Conservation (phyloP, 1,140 invertebrate species). For the Lepidurus couesii region DNA sequence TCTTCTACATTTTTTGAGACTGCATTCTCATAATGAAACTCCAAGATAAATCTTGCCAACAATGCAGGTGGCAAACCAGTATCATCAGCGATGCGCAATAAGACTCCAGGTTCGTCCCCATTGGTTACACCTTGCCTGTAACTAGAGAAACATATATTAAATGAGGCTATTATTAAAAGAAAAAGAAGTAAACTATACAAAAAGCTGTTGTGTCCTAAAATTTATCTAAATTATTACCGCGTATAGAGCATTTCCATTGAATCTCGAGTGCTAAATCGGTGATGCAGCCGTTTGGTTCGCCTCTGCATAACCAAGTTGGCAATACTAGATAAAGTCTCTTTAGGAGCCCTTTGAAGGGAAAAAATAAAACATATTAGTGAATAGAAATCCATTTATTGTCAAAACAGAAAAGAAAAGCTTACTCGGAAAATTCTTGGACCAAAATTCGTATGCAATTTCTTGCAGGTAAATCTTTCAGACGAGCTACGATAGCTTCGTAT, state of each 20-base stretch:
- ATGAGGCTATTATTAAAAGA: neutral
- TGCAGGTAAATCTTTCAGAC: neutral
- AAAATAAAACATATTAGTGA: neutral
- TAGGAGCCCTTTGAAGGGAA: constrained; percentile 36
- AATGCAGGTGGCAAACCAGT: constrained; percentile 56
- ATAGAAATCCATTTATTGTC: constrained; percentile 26
- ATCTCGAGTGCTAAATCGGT: constrained; percentile 40
- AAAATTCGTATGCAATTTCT: constrained; percentile 23
- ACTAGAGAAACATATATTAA: constrained; percentile 35
- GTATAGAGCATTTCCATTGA: constrained; percentile 40
- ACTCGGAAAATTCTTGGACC: constrained; percentile 14
- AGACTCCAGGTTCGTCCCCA: constrained; percentile 48
- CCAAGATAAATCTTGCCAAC: constrained; percentile 59
- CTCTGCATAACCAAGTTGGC: constrained; percentile 45
- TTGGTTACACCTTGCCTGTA: constrained; percentile 38
- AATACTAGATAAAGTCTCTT: constrained; percentile 44
- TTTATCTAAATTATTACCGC: constrained; percentile 37
- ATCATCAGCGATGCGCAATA: constrained; percentile 53
- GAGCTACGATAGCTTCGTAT: constrained; percentile 16
- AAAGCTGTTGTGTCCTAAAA: neutral
- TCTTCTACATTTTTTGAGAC: constrained; percentile 26
- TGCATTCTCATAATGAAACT: constrained; percentile 43
- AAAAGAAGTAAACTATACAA: neutral
- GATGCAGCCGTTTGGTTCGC: constrained; percentile 43
- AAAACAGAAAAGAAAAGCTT: neutral